phyloP scores from a whole-genome alignment of 2,113 vertebrate species.

The Poeciliopsis retropinna region DNA sequence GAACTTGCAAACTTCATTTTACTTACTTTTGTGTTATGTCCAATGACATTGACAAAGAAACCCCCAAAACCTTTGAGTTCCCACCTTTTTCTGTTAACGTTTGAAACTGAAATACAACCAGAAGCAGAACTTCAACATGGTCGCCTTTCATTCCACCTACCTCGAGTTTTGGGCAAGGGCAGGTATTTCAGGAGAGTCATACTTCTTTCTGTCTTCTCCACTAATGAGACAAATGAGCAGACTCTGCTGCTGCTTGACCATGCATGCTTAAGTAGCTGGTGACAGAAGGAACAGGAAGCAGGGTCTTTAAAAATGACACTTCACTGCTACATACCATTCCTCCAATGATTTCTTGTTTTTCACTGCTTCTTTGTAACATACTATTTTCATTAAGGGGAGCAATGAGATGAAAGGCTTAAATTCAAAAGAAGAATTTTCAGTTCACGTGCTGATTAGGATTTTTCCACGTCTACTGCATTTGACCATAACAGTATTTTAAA shows the following conservation, averaged over 20 bases:
- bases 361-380: background rate
- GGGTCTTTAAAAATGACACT: conserved; percentile 42
- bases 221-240: conserved; percentile 88
- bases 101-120: conserved; percentile 59
- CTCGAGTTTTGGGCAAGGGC: conserved; percentile 74
- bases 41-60: conserved; percentile 33
- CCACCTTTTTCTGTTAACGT: conserved; percentile 29
- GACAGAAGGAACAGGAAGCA: conserved; percentile 56
- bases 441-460: background rate
- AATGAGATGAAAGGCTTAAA: conserved; percentile 10
- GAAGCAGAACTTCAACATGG: conserved; percentile 49
- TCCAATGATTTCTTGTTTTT: conserved; percentile 15
- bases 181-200: conserved; percentile 71
- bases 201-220: conserved; percentile 83
- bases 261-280: conserved; percentile 82
- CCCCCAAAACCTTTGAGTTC: conserved; percentile 5
- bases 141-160: conserved; percentile 65
- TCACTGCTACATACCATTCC: conserved; percentile 12
- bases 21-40: conserved; percentile 33
- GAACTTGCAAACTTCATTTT: conserved; percentile 26
- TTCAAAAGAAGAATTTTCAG: background rate
- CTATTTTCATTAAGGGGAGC: background rate
- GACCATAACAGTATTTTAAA: background rate
- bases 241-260: conserved; percentile 83
- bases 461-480: background rate